Percentiles rank a stretch among this genome's conserved stretches.
Evolutionary conservation across 2,113 vertebrate genomes (phyloP).

Genomic region (Chinchilla lanigera): DNA sequence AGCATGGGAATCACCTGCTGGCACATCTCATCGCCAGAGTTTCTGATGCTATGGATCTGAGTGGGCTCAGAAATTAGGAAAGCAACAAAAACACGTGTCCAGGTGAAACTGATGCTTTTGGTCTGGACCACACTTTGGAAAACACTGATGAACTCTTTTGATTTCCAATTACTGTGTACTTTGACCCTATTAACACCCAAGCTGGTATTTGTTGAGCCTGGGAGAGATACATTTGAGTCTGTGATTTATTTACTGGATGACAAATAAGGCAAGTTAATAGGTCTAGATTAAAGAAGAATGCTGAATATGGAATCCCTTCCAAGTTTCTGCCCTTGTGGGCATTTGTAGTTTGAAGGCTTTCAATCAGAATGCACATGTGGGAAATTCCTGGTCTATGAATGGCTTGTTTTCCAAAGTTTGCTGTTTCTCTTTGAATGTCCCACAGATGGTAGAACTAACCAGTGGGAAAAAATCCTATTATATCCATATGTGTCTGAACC

Average conservation of each 20-base stretch:
- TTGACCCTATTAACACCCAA: not conserved
- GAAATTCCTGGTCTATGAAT: conserved; percentile 25
- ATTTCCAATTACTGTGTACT: conserved; percentile 6
- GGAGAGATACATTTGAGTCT: conserved; percentile 38
- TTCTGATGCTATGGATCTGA: not conserved
- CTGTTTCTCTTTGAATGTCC: conserved; percentile 57
- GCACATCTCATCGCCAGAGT: not conserved
- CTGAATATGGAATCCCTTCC: conserved; percentile 43
- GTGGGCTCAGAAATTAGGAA: not conserved
- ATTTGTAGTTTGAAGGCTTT: conserved; percentile 38
- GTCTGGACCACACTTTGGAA: not conserved
- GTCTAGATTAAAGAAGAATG: conserved; percentile 50
- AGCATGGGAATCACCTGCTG: not conserved
- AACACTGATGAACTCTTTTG: not conserved
- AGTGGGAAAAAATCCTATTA: not conserved
- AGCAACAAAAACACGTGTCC: not conserved
- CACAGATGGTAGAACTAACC: conserved; percentile 58
- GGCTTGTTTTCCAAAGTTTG: conserved; percentile 59
- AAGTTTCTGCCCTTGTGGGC: conserved; percentile 37
- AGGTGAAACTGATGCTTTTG: not conserved
- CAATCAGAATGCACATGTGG: not conserved
- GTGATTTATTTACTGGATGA: conserved; percentile 58
- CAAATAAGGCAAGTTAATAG: conserved; percentile 56
- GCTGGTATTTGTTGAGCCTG: conserved; percentile 37
- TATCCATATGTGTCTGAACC: conserved; percentile 29